A percentile compares a stretch with the other conserved stretches of the same genome.
Evolutionary conservation across 2,113 vertebrate species (phyloP).

Genomic region (Quiscalus mexicanus): DNA sequence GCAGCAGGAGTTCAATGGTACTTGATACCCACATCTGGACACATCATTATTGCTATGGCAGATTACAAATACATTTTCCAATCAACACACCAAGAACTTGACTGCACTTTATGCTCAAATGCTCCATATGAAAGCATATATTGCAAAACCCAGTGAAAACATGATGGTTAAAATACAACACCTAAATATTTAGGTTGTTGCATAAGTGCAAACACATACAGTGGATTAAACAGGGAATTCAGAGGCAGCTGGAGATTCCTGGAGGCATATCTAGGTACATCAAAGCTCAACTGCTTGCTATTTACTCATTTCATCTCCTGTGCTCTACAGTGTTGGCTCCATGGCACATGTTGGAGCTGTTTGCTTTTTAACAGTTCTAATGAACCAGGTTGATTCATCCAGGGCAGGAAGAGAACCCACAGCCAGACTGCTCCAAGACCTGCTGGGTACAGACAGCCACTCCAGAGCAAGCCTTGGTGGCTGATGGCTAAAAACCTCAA

Average conservation of each 20-base stretch:
- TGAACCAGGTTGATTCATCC: not conserved
- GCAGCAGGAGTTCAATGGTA: not conserved
- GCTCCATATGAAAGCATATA: not conserved
- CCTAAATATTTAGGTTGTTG: conserved; percentile 14
- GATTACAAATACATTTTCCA: conserved; percentile 2
- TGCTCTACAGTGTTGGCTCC: not conserved
- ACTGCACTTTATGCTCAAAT: not conserved
- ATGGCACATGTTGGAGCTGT: not conserved
- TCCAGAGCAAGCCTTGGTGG: not conserved
- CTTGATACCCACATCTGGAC: not conserved
- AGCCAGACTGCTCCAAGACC: not conserved
- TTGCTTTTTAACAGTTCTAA: not conserved
- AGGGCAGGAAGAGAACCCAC: not conserved
- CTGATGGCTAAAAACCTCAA: not conserved
- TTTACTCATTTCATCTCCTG: conserved; percentile 10
- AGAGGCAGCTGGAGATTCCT: conserved; percentile 13
- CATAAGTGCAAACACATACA: not conserved
- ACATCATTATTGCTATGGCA: not conserved
- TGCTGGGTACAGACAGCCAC: not conserved
- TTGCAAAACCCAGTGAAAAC: not conserved
- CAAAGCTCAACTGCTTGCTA: conserved; percentile 14
- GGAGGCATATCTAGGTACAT: conserved; percentile 15
- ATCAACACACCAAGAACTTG: not conserved
- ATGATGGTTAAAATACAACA: not conserved
- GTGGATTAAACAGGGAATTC: not conserved